Evolutionary conservation across 2,888 invertebrate species (phyloP).

Genomic region (Azorinus chamasolen): DNA sequence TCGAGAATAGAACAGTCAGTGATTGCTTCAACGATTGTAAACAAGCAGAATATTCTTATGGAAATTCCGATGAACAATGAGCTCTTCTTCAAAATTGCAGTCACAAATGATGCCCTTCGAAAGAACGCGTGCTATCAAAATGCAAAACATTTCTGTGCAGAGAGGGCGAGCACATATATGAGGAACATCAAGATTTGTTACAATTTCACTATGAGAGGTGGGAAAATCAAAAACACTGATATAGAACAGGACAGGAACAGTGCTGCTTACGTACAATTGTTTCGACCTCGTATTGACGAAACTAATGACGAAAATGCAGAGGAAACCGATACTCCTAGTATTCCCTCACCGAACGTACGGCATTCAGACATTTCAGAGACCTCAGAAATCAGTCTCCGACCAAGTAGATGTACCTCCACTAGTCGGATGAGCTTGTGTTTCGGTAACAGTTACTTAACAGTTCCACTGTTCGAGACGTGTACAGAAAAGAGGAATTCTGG

Average conservation of each 20-base stretch:
- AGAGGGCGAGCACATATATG: conserved; percentile 75
- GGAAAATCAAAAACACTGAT: neutral
- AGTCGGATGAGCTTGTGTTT: conserved; percentile 61
- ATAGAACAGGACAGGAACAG: conserved; percentile 9
- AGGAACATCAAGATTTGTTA: conserved; percentile 79
- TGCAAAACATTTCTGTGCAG: conserved; percentile 72
- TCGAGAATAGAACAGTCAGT: conserved; percentile 73
- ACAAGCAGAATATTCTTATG: conserved; percentile 75
- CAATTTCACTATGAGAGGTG: conserved; percentile 39
- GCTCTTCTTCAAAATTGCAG: conserved; percentile 72
- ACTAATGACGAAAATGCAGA: neutral
- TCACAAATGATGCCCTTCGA: conserved; percentile 62
- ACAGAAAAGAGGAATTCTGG: conserved; percentile 37
- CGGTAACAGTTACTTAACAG: conserved; percentile 58
- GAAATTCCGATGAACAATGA: conserved; percentile 76
- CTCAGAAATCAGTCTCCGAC: conserved; percentile 30
- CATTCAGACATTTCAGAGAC: conserved; percentile 29
- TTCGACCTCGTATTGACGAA: neutral
- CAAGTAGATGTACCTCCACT: conserved; percentile 34
- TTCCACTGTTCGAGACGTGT: conserved; percentile 35
- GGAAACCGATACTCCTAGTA: neutral
- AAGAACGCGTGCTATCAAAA: conserved; percentile 65
- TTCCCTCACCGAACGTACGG: neutral
- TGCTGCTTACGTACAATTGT: neutral
- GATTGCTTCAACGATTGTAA: conserved; percentile 76